phyloP scores from a whole-genome alignment of 2,888 invertebrate species.

The Agapostemon virescens region DNA sequence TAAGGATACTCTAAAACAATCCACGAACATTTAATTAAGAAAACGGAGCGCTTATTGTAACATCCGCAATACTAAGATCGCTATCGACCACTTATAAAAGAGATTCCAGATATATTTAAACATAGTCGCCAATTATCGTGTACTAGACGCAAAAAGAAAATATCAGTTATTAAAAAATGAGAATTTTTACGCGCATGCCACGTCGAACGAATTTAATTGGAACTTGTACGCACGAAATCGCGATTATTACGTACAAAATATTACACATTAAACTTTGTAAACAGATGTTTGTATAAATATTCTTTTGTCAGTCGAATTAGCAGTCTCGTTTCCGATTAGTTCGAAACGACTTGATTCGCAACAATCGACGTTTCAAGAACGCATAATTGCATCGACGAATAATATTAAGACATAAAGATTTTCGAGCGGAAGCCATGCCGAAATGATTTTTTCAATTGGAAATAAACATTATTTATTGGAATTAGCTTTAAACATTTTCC shows the following conservation, averaged over 20 bases:
- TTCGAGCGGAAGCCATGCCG: no score
- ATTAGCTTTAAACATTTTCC: no score
- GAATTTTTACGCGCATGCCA: neutral
- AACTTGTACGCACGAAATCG: neutral
- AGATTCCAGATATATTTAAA: neutral
- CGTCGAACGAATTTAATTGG: neutral
- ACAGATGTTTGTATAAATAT: neutral
- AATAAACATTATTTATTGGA: no score
- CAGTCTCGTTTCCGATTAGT: neutral
- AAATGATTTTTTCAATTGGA: no score
- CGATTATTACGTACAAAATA: no score
- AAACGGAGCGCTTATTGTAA: neutral
- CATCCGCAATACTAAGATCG: neutral
- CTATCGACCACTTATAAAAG: neutral
- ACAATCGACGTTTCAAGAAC: neutral
- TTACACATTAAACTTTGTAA: neutral
- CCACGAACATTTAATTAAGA: slow-evolving; percentile 1
- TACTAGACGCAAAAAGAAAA: neutral
- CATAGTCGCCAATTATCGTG: neutral
- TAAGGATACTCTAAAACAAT: neutral
- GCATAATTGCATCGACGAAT: no score
- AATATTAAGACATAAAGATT: no score
- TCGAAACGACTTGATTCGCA: neutral
- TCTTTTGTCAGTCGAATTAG: neutral
- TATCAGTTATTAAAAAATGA: neutral